Conservation (phyloP, 2,797 vertebrate genomes). For the Danio albolineatus region DNA sequence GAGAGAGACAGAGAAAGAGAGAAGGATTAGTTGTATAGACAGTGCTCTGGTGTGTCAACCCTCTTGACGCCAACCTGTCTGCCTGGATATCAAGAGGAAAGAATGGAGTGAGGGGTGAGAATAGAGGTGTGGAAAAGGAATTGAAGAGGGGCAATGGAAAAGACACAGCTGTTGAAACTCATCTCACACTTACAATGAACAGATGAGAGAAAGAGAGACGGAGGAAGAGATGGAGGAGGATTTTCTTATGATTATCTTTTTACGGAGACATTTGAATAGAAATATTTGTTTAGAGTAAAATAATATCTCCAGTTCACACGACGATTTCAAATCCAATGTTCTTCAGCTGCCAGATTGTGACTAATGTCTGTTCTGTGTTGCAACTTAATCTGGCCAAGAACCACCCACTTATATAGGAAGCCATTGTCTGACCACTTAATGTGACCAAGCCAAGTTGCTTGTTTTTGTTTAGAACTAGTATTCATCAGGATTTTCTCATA, state of each 20-base stretch:
- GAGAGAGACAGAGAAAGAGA: conserved; percentile 25
- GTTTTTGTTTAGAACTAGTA: not conserved
- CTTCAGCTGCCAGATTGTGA: not conserved
- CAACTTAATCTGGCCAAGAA: not conserved
- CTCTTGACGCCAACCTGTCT: conserved; percentile 45
- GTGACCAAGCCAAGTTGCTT: not conserved
- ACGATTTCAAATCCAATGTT: not conserved
- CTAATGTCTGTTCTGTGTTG: not conserved
- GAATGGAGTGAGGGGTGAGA: conserved; percentile 37
- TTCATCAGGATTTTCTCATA: not conserved
- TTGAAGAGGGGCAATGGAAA: not conserved
- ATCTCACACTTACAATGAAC: conserved; percentile 31
- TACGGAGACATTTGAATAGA: not conserved
- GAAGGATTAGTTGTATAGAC: conserved; percentile 31
- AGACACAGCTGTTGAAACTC: conserved; percentile 52
- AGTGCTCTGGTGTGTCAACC: conserved; percentile 13
- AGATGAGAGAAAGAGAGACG: conserved; percentile 25
- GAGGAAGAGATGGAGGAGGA: conserved; percentile 28
- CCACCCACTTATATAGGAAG: not conserved
- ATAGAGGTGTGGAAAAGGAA: conserved; percentile 43
- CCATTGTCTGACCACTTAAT: not conserved
- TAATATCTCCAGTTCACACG: not conserved
- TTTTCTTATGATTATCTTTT: conserved; percentile 5
- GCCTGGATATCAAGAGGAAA: conserved; percentile 23
- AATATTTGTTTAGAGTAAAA: not conserved